Conservation (phyloP, 2,888 invertebrate species). For the Agrotis puta region DNA sequence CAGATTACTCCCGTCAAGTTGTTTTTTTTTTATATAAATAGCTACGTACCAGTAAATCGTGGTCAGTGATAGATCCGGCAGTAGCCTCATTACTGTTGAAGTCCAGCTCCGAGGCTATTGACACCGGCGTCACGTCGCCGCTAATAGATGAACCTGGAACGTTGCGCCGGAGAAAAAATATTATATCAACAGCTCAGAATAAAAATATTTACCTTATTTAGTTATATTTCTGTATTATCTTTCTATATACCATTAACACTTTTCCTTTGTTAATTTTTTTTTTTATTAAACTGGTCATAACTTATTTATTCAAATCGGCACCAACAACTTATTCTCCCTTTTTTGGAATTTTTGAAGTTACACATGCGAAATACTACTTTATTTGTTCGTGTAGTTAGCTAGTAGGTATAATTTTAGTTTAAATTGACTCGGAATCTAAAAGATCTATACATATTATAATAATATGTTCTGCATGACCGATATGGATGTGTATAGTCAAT, state of each 20-base stretch:
- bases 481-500: constrained; percentile 1
- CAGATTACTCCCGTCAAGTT: too few relatives aligned
- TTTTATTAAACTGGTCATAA: too few relatives aligned
- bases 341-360: background rate
- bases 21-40: background rate
- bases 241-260: too few relatives aligned
- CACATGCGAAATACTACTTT: background rate
- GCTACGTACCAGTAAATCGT: constrained; percentile 89
- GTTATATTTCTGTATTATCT: too few relatives aligned
- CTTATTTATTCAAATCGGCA: constrained; percentile 9
- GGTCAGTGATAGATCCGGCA: constrained; percentile 92
- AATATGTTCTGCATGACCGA: constrained; percentile 24
- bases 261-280: too few relatives aligned
- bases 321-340: background rate
- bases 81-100: constrained; percentile 93
- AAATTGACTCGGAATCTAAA: background rate
- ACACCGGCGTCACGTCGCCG: constrained; percentile 93
- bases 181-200: background rate
- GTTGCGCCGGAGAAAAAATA: constrained; percentile 12
- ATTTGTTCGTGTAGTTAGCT: background rate
- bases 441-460: background rate
- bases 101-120: constrained; percentile 92
- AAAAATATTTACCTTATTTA: background rate
- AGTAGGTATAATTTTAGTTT: background rate
- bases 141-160: constrained; percentile 90